Evolutionary conservation across 2,888 invertebrate genomes (phyloP).

Genomic region (Julus scandinavius): DNA sequence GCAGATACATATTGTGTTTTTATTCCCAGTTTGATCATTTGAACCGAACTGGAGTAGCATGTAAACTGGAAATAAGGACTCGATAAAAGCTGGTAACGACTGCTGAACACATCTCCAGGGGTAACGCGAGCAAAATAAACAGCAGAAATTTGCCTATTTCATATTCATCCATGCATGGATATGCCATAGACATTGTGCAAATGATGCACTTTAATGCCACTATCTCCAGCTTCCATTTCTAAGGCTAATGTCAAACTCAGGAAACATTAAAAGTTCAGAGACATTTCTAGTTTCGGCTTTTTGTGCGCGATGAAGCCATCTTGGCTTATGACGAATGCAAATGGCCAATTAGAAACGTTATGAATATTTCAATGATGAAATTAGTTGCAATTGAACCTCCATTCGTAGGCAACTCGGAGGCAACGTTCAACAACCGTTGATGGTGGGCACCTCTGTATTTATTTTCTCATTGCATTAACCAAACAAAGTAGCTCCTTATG

Average conservation of each 20-base stretch:
- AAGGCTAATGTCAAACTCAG: conserved; percentile 40
- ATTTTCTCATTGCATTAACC: background rate
- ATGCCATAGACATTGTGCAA: conserved; percentile 43
- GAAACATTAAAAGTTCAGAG: conserved; percentile 43
- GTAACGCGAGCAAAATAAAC: conserved; percentile 50
- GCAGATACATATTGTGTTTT: conserved; percentile 50
- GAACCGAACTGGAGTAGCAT: conserved; percentile 51
- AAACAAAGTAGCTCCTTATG: no score
- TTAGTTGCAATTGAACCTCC: background rate
- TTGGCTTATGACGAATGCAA: conserved; percentile 26
- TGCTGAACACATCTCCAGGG: conserved; percentile 46
- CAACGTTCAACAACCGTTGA: background rate
- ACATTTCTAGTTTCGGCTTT: conserved; percentile 8
- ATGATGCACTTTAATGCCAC: conserved; percentile 41
- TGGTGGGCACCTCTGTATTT: background rate
- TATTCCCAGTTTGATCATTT: conserved; percentile 51
- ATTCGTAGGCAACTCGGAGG: background rate
- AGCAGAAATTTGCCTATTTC: conserved; percentile 48
- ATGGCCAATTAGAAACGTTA: conserved; percentile 41
- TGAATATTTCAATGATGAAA: conserved; percentile 29
- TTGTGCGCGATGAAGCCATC: conserved; percentile 13
- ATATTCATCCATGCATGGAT: conserved; percentile 17
- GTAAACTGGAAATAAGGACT: conserved; percentile 52
- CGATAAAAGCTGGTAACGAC: conserved; percentile 50
- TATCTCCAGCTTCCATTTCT: conserved; percentile 40